phyloP scores from a whole-genome alignment of 2,797 vertebrate genomes.

The Ctenopoma kingsleyae region DNA sequence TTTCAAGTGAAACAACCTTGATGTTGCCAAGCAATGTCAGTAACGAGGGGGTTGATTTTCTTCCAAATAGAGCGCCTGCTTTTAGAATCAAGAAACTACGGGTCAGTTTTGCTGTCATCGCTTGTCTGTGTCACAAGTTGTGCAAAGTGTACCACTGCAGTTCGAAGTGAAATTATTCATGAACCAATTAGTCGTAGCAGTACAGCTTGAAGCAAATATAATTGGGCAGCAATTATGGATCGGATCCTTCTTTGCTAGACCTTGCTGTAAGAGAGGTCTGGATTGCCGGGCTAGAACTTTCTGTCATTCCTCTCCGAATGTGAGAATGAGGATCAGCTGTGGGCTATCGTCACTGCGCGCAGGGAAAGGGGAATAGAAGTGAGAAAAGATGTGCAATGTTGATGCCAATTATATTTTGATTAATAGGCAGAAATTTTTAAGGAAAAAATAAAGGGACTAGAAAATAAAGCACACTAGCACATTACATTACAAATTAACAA shows the following conservation, averaged over 20 bases:
- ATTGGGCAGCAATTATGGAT: constrained; percentile 81
- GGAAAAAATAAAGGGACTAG: constrained; percentile 15
- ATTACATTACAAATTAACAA: constrained; percentile 21
- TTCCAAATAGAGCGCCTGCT: constrained; percentile 19
- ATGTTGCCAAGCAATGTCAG: constrained; percentile 35
- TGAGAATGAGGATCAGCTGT: constrained; percentile 49
- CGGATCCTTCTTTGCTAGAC: constrained; percentile 69
- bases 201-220: constrained; percentile 80
- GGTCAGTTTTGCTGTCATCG: constrained; percentile 57
- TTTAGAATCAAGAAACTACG: constrained; percentile 37
- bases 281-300: constrained; percentile 51
- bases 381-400: constrained; percentile 6
- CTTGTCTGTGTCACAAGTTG: constrained; percentile 58
- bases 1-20: constrained; percentile 61
- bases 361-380: not conserved
- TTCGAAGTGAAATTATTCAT: constrained; percentile 75
- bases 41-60: constrained; percentile 45
- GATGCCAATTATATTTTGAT: constrained; percentile 65
- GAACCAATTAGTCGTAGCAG: constrained; percentile 77
- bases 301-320: constrained; percentile 63
- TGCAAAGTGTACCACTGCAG: constrained; percentile 41
- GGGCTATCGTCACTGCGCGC: constrained; percentile 30
- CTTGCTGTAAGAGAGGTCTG: constrained; percentile 73
- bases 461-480: not conserved
- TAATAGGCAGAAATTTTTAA: constrained; percentile 41